These are phyloP conservation scores for Galeopterus variegatus DNA, from an alignment of 2,113 vertebrate species.

Conservation along the genomic window DNA sequence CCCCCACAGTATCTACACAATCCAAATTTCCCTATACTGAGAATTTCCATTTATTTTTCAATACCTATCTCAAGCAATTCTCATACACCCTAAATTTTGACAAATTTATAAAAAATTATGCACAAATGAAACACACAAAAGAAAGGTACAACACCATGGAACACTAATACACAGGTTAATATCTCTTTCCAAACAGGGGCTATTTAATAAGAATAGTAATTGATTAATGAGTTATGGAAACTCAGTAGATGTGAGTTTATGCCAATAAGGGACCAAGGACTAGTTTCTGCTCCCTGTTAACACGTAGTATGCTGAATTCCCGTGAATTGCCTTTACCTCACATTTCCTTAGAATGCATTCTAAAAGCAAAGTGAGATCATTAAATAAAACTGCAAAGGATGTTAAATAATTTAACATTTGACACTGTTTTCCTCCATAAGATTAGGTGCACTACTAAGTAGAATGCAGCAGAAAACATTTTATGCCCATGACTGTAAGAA, in stretches of 20 bases:
- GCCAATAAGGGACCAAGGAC: not conserved
- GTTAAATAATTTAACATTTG: not conserved
- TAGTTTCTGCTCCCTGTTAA: not conserved
- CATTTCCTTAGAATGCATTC: not conserved
- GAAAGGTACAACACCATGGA: fast-evolving
- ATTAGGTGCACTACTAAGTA: not conserved
- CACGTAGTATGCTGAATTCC: not conserved
- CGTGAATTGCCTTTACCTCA: not conserved
- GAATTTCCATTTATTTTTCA: not conserved
- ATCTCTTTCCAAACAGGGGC: not conserved
- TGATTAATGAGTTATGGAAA: not conserved
- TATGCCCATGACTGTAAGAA: not conserved
- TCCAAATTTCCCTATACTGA: not conserved
- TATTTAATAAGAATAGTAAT: not conserved
- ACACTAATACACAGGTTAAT: not conserved
- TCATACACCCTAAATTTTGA: not conserved
- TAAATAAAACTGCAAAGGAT: not conserved
- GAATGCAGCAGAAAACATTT: fast-evolving
- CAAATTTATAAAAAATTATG: not conserved
- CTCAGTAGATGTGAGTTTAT: not conserved
- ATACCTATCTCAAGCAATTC: not conserved
- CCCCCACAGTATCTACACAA: not conserved
- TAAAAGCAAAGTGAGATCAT: not conserved
- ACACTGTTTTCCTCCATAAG: not conserved
- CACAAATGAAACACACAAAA: not conserved